Conservation (phyloP, 1,140 invertebrate genomes). For the Lepidurus apus region DNA sequence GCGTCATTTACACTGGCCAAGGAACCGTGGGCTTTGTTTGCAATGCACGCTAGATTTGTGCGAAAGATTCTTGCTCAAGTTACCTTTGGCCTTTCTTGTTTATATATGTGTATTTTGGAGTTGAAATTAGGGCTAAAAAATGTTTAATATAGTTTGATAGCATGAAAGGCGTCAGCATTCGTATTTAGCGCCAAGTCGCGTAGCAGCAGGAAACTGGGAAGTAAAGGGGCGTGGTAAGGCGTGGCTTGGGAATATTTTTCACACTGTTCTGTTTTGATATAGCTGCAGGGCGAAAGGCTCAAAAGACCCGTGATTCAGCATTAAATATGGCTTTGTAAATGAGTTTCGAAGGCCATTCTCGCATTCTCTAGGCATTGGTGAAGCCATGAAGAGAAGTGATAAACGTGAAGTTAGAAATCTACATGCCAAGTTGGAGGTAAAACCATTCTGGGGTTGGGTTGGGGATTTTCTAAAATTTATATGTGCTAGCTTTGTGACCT, state of each 20-base stretch:
- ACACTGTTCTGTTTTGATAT: neutral
- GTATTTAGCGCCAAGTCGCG: neutral
- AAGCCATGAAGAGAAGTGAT: slow-evolving; percentile 21
- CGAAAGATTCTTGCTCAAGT: no score
- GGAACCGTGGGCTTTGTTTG: no score
- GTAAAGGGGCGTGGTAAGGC: neutral
- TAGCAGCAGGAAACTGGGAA: neutral
- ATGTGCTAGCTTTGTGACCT: neutral
- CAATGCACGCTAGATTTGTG: no score
- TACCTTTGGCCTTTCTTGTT: no score
- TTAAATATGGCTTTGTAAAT: slow-evolving; percentile 22
- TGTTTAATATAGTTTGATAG: neutral
- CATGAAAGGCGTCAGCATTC: neutral
- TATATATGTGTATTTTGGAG: neutral
- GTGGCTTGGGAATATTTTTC: neutral
- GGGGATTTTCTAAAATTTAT: no score
- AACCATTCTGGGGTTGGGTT: slow-evolving; percentile 1
- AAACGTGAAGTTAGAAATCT: slow-evolving; percentile 19
- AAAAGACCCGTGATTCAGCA: neutral
- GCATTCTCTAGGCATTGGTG: slow-evolving; percentile 12
- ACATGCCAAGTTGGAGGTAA: slow-evolving; percentile 18
- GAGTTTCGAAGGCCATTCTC: slow-evolving; percentile 21
- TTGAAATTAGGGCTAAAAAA: neutral
- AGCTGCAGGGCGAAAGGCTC: neutral
- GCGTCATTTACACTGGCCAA: no score